Percentiles rank a stretch among this genome's conserved stretches.
These are phyloP conservation scores for Mesembrinibis cayennensis DNA, from an alignment of 2,113 vertebrate genomes.

Conservation along the genomic window DNA sequence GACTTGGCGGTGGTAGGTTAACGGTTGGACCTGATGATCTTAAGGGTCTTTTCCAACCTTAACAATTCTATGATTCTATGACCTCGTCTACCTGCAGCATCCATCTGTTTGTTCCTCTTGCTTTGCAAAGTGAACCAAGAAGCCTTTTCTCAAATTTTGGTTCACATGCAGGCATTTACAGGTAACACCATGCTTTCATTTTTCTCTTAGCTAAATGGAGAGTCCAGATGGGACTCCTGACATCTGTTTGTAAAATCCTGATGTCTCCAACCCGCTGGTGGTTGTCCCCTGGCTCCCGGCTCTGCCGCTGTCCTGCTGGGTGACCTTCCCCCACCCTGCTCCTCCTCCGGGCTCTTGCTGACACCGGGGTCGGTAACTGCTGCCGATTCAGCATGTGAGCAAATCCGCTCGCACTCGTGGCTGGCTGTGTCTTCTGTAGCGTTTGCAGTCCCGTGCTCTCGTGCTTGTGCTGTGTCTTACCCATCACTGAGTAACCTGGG, in stretches of 20 bases:
- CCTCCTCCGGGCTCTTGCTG: background rate
- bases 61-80: too few relatives aligned
- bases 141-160: background rate
- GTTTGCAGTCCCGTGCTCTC: rapidly evolving
- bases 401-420: rapidly evolving
- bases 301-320: background rate
- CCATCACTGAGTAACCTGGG: rapidly evolving
- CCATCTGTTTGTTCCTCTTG: background rate
- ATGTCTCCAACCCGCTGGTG: too few relatives aligned
- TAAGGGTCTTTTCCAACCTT: too few relatives aligned
- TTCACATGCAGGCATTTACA: background rate
- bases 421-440: rapidly evolving
- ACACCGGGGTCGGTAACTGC: rapidly evolving
- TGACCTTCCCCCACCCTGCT: background rate
- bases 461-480: rapidly evolving
- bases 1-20: too few relatives aligned
- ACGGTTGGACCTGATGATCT: too few relatives aligned
- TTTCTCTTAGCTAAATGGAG: background rate
- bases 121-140: too few relatives aligned
- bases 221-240: background rate
- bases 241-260: background rate
- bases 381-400: too few relatives aligned
- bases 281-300: rapidly evolving
- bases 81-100: too few relatives aligned
- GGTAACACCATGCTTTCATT: background rate